Conservation (phyloP, 2,888 invertebrate genomes). For the Neoaliturus tenellus region DNA sequence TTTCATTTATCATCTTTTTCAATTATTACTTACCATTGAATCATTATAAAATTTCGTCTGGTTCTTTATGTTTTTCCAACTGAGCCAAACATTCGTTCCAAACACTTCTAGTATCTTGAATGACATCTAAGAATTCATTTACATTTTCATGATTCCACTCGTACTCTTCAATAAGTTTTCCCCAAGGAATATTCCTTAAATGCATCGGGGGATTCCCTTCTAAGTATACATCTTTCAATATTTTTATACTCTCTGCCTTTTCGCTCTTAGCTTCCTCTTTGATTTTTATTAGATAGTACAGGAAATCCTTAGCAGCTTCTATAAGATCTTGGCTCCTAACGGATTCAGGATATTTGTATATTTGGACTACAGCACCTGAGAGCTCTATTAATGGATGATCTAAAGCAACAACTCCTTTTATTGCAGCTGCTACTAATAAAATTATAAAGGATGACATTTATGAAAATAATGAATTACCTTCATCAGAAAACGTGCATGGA, state of each 20-base stretch:
- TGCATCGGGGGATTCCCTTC: slow-evolving; percentile 34
- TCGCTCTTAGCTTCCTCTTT: slow-evolving; percentile 29
- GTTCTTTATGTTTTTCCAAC: slow-evolving; percentile 29
- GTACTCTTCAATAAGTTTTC: slow-evolving; percentile 14
- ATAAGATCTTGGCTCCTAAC: not conserved
- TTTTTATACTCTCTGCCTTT: slow-evolving; percentile 21
- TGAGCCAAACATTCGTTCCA: slow-evolving; percentile 35
- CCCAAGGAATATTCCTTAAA: slow-evolving; percentile 42
- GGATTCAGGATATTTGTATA: slow-evolving; percentile 18
- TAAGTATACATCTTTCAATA: slow-evolving; percentile 12
- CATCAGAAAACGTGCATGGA: not conserved
- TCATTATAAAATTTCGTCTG: slow-evolving; percentile 26
- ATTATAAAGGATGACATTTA: not conserved
- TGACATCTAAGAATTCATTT: not conserved
- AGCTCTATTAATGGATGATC: slow-evolving; percentile 25
- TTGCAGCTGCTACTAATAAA: not conserved
- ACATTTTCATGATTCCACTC: slow-evolving; percentile 17
- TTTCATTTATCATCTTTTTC: no score
- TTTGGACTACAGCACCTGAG: slow-evolving; percentile 5
- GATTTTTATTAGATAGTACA: slow-evolving; percentile 25
- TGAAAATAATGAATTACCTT: not conserved
- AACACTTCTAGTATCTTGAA: slow-evolving; percentile 14
- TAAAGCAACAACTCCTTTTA: not conserved
- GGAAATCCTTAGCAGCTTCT: slow-evolving; percentile 24
- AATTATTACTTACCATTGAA: not conserved